Evolutionary conservation across 2,888 invertebrate species (phyloP), one percentile per base, ranked within the genome.

Genomic region (Eupithecia vulgata): DNA sequence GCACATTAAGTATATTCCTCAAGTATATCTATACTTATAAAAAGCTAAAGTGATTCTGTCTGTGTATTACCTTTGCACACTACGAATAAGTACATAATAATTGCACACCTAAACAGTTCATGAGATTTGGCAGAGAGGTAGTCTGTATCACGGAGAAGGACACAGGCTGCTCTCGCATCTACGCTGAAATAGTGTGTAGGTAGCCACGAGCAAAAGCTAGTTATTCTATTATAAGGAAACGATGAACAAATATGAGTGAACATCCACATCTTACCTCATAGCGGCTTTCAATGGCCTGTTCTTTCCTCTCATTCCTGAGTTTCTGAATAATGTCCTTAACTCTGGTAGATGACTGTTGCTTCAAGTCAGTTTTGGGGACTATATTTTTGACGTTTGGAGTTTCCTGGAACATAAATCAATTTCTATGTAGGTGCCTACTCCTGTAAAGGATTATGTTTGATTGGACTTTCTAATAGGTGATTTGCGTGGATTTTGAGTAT

Each of bases 291-390:
- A 80, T 74, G 5, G 92, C 81, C 1, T 81, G 80, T n/a, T 90
- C 86, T 77, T 93, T 92, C 5, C 87, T 84, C 76, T 93, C 90
- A 68, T 91, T 88, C 1, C 93, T 83, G 34, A 94, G 86, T 82
- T 94, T 94, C 21, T 91, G 82, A 12, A 94, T 88, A 1, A 94
- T 90, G 62, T 88, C 88, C 48, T 85, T 84, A 0, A 92, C 88
- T 80, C 90, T 87, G 15, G 86, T 82, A 6, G 84, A 73, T 1
- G 88, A 81, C 80, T 91, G 90, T 0, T 90, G 77, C 79, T 90
- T 91, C 1, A 85, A 76, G 13, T 87, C 87, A 34, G 79, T 81
- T 75, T 89, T 91, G 7, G 92, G 91, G 2, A 90, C 86, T 66
- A 93, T 75, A 17, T 81, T 83, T 78, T 91, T 91, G 0, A 94